Evolutionary conservation across 1,140 invertebrate genomes (phyloP), one percentile per base, ranked within the genome.

Genomic region (Brachystomella parvula): DNA sequence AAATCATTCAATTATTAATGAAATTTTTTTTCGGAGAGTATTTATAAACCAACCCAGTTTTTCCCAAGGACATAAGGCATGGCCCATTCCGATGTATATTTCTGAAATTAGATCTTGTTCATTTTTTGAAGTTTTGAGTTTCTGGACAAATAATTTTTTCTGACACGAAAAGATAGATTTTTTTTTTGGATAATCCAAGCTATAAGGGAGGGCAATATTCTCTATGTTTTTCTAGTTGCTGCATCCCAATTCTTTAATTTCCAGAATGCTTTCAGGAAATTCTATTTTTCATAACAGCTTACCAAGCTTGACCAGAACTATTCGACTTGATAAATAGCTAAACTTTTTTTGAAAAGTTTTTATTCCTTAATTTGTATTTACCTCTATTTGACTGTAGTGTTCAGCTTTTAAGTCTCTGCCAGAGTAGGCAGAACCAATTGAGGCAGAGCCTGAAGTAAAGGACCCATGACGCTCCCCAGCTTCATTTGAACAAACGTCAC

Each of bases 381-480:
- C 66, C 39, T 67, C 66, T n/a, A 67, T 67, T 64, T 67, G 66
- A 47, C 30, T 60, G 35, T 67, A 67, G 35, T 61, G 64, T 2
- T 53, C 47, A 30, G 35, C 61, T 21, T 63, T 64, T 1, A 67
- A n/a, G 44, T 67, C 61, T 39, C 66, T 39, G 3, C 56, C 69
- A 9, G 62, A 68, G 35, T 61, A 59, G 33, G 49, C 47, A 26
- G 68, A 70, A 9, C 65, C 66, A 29, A 71, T 58, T 15, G 63
- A 65, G 19, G 66, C 33, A 29, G 69, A 67, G 2, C 61, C 69
- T 1, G 69, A 71, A 1, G 69, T 71, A 47, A 71, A 71, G 19
- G 69, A 71, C 9, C 69, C 69, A 56, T 71, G 69, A 21, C 69
- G 65, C 44, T 71, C 69, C n/a, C 67, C 67, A 33, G n/a, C 26